phyloP scores from a whole-genome alignment of 1,140 invertebrate species.

The Bombyx mandarina region DNA sequence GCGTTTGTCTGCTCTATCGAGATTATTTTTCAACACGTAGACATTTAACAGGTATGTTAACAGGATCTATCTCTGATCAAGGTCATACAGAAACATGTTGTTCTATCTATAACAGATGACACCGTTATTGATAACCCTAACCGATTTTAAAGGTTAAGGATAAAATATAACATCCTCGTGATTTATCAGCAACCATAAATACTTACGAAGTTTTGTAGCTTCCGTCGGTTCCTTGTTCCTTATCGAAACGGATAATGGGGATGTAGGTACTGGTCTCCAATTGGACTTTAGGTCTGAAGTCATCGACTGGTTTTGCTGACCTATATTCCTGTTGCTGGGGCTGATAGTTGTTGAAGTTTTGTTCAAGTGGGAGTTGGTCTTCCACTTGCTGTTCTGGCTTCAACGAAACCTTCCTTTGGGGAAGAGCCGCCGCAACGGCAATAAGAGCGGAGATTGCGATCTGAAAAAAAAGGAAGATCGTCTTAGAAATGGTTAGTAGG shows the following conservation, averaged over 20 bases:
- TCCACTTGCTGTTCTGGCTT: conserved; percentile 30
- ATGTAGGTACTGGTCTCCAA: conserved; percentile 78
- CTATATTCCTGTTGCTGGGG: conserved; percentile 38
- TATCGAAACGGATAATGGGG: conserved; percentile 84
- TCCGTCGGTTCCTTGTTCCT: conserved; percentile 84
- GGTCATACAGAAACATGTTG: no score
- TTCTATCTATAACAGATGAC: no score
- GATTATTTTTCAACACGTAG: no score
- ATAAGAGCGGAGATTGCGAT: conserved; percentile 40
- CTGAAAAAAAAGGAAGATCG: conserved; percentile 19
- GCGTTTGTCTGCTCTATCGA: background rate
- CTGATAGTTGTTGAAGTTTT: conserved; percentile 54
- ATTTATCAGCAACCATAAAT: conserved; percentile 60
- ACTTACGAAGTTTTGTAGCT: conserved; percentile 84
- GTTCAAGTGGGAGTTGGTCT: conserved; percentile 51
- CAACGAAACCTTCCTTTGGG: conserved; percentile 47
- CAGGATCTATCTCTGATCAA: no score
- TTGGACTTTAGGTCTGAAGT: conserved; percentile 53
- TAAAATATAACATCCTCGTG: background rate
- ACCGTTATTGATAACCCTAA: background rate
- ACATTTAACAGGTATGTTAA: no score
- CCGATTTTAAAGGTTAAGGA: background rate
- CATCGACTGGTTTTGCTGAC: conserved; percentile 35
- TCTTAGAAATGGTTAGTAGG: no score
- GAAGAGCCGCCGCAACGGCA: conserved; percentile 45